Percentiles rank a stretch among this genome's conserved stretches.
Conservation (phyloP, 2,888 invertebrate genomes). For the Augochlorella aurata region DNA sequence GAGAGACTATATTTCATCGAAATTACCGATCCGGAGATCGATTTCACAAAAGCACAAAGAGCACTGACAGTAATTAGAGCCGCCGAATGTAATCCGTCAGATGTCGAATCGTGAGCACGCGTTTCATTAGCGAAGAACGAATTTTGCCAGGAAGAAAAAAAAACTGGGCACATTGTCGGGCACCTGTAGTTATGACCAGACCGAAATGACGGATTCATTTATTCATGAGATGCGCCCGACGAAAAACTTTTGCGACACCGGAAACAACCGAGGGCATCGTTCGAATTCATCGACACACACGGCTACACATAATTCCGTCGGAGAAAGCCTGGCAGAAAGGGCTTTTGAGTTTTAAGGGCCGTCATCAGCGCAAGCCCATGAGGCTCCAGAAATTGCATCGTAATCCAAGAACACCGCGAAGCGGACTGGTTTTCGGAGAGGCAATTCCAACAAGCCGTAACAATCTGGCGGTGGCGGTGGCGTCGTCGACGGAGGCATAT, state of each 20-base stretch:
- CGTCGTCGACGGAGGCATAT: constrained; percentile 68
- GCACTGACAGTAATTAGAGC: not conserved
- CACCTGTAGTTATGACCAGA: not conserved
- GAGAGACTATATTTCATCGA: too few species aligned
- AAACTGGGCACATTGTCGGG: not conserved
- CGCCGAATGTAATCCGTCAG: not conserved
- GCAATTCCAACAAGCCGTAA: constrained; percentile 72
- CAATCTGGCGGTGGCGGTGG: constrained; percentile 60
- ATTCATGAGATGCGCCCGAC: constrained; percentile 16
- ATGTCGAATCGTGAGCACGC: not conserved
- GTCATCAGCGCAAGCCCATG: constrained; percentile 58
- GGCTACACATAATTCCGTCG: constrained; percentile 46
- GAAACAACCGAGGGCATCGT: constrained; percentile 22
- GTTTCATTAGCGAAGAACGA: not conserved
- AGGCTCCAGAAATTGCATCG: constrained; percentile 71
- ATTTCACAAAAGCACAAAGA: too few species aligned
- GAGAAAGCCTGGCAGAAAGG: constrained; percentile 33
- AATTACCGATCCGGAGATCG: too few species aligned
- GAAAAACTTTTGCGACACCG: constrained; percentile 26
- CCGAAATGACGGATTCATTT: constrained; percentile 22
- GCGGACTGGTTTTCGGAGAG: constrained; percentile 64
- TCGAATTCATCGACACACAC: constrained; percentile 52
- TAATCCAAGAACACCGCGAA: constrained; percentile 70
- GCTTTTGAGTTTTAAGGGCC: constrained; percentile 58
- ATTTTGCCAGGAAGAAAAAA: not conserved